Percentiles rank a stretch among this genome's conserved stretches.
Evolutionary conservation across 2,888 invertebrate species (phyloP).

Genomic region (Aphrophora alni): DNA sequence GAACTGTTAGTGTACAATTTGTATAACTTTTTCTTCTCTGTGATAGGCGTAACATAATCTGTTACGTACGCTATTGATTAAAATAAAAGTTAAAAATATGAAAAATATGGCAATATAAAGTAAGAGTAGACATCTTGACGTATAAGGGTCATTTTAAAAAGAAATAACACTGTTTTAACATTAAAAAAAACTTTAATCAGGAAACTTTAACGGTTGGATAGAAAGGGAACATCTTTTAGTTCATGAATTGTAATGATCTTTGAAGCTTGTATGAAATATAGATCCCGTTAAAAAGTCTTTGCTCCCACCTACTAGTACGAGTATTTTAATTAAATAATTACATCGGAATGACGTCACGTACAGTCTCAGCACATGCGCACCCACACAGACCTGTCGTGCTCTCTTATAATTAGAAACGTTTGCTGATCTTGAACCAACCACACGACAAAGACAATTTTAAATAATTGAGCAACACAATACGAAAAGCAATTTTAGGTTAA

Average conservation of each 20-base stretch:
- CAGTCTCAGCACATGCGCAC: background rate
- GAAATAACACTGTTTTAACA: too few species aligned
- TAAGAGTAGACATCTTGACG: too few species aligned
- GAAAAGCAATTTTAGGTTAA: constrained; percentile 6
- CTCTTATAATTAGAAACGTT: background rate
- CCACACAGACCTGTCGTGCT: constrained; percentile 6
- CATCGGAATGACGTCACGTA: background rate
- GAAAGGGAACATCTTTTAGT: background rate
- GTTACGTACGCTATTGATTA: too few species aligned
- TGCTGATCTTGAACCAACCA: background rate
- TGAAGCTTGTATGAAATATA: background rate
- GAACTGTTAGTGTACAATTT: too few species aligned
- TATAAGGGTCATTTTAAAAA: too few species aligned
- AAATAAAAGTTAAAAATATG: too few species aligned
- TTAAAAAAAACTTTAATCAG: background rate
- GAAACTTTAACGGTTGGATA: background rate
- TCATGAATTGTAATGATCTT: background rate
- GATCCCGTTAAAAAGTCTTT: background rate
- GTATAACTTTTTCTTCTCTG: too few species aligned
- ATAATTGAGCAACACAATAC: background rate
- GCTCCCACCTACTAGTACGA: background rate
- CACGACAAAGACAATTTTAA: background rate
- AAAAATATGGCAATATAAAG: too few species aligned
- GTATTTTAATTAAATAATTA: background rate
- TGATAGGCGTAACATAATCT: too few species aligned